Conservation (phyloP, 2,888 invertebrate genomes). For the Cylindroiulus punctatus region DNA sequence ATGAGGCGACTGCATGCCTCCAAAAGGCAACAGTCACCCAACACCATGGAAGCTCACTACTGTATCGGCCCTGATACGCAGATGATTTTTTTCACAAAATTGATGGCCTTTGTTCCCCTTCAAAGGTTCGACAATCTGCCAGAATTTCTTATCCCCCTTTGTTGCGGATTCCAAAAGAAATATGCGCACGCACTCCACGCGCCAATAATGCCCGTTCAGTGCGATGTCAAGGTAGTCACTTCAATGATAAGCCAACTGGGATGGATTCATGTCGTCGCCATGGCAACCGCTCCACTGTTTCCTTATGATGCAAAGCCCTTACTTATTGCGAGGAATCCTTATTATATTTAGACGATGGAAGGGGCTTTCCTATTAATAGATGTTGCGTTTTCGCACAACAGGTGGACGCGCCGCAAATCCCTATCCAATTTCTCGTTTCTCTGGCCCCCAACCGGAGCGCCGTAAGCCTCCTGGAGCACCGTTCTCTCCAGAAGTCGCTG, state of each 20-base stretch:
- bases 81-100: neutral
- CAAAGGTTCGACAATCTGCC: neutral
- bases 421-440: slow-evolving; percentile 11
- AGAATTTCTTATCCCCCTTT: neutral
- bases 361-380: slow-evolving; percentile 38
- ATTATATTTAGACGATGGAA: slow-evolving; percentile 47
- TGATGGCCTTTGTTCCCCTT: slow-evolving; percentile 8
- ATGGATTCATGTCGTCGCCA: slow-evolving; percentile 16
- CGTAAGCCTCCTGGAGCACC: neutral
- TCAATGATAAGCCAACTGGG: slow-evolving; percentile 45
- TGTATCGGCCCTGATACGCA: neutral
- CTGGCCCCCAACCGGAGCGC: neutral
- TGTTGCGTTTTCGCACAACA: slow-evolving; percentile 40
- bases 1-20: too few species aligned
- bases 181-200: neutral
- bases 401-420: slow-evolving; percentile 31
- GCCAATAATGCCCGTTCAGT: slow-evolving; percentile 35
- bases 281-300: slow-evolving; percentile 1
- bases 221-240: slow-evolving; percentile 35
- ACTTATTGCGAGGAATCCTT: slow-evolving; percentile 43
- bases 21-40: neutral
- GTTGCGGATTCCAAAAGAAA: neutral
- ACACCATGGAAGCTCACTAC: too few species aligned
- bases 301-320: slow-evolving; percentile 35
- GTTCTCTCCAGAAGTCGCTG: neutral